Base-by-base conservation (phyloP, 23 tunicate genomes). In the Diplosoma virens region DNA sequence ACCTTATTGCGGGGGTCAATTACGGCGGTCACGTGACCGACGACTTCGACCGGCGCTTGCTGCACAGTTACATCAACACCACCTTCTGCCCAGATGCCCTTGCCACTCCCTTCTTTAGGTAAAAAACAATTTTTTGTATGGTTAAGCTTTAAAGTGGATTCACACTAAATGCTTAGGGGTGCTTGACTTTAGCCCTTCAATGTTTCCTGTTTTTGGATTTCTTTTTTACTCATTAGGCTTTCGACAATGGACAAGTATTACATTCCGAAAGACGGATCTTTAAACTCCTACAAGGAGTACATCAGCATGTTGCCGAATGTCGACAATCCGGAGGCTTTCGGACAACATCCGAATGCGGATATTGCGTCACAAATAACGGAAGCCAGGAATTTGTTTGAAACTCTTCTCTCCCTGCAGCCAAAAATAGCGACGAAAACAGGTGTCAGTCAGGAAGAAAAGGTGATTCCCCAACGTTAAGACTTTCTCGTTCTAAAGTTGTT, bases 21-120 rank as follows among this genome's bases (percentile, higher is more conserved):
- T 95, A 95, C 55, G 99, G 99, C 29, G 99, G 99, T 71, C 99
- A 95, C 77, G 95, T 95, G 58, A 95, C 99, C 17, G 99, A 95
- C 78, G 99, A 95, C 59, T 89, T 76, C 27, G 99, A 95, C 54
- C 74, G 99, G 3, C 78, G 99, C 17, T 61, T 95, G 37, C 81
- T 95, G 58, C 92, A 84, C 73, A 95, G 99, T 59, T 95, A 95
- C 74, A 89, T 95, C 85, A 84, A 95, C 81, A 82, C 84, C 61
- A 79, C 80, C 2, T 95, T 95, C 71, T 71, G 74, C 48, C 59
- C 56, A 3, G 93, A 89, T 29, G 84, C 99, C 0, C 72, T 95
- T 9, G 81, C 77, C 0, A 84, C 76, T 30, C 67, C 86, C 28
- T 95, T 89, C 61, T 95, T 81, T 85, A 95, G 85, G 97, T 92